Evolutionary conservation across 2,113 vertebrate species (phyloP).

Genomic region (Cnemophilus loriae): DNA sequence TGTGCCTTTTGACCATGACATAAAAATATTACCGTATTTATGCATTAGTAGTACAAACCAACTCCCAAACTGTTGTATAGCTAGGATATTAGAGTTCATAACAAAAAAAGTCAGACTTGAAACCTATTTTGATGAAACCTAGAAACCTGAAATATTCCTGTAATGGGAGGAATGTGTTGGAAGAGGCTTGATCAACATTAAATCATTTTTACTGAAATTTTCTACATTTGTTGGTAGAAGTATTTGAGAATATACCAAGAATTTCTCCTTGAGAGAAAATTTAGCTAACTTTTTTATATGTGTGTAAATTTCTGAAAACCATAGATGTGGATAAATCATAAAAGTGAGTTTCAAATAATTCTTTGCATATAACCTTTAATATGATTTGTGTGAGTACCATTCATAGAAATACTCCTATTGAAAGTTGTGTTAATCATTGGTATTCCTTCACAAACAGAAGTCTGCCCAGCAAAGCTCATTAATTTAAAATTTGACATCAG

Average conservation of each 20-base stretch:
- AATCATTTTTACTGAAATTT: neutral
- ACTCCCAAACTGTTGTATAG: neutral
- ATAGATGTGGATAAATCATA: neutral
- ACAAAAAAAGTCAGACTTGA: neutral
- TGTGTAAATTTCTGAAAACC: neutral
- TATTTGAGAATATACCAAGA: neutral
- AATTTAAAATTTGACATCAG: neutral
- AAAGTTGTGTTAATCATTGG: neutral
- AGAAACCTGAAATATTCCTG: neutral
- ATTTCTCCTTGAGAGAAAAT: neutral
- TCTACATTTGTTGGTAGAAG: neutral
- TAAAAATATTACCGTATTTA: neutral
- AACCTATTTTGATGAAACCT: neutral
- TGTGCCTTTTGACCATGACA: neutral
- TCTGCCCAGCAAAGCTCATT: neutral
- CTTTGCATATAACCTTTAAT: neutral
- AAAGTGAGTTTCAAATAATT: neutral
- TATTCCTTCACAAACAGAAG: neutral
- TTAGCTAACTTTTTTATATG: neutral
- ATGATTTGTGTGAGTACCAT: neutral
- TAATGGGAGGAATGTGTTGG: neutral
- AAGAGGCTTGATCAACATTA: neutral
- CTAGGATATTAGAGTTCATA: neutral
- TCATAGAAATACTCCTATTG: neutral
- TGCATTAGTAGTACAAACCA: neutral